A percentile compares a stretch with the other conserved stretches of the same genome.
phyloP scores from a whole-genome alignment of 2,888 invertebrate genomes.

The Quadroppia sp. region DNA sequence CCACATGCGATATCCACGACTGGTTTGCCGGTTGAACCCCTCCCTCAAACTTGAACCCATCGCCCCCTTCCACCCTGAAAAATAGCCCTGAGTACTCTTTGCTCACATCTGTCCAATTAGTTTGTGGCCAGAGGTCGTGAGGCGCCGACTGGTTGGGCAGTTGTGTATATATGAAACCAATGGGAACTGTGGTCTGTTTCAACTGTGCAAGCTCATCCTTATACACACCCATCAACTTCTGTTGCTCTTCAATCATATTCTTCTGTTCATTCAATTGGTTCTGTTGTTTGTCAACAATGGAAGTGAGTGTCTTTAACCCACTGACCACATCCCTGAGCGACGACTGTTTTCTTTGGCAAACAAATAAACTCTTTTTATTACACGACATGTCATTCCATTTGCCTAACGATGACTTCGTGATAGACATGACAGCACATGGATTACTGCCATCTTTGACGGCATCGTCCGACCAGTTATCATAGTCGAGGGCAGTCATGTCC shows the following conservation, averaged over 20 bases:
- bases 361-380: neutral
- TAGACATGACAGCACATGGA: neutral
- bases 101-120: neutral
- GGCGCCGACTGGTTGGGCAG: neutral
- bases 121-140: neutral
- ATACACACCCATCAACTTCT: too few relatives aligned
- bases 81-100: neutral
- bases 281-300: neutral
- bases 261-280: neutral
- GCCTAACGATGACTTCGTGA: neutral
- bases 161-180: constrained; percentile 4
- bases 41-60: neutral
- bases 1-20: neutral
- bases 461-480: neutral
- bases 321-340: too few relatives aligned
- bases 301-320: neutral
- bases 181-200: neutral
- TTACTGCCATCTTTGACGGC: neutral
- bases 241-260: too few relatives aligned
- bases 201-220: too few relatives aligned
- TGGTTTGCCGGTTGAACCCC: neutral
- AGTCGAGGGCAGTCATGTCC: neutral
- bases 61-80: neutral
- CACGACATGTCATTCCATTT: neutral
- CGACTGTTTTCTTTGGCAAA: neutral